Base-by-base conservation (phyloP, 2,797 vertebrate species). In the Sebastes wilsoni region DNA sequence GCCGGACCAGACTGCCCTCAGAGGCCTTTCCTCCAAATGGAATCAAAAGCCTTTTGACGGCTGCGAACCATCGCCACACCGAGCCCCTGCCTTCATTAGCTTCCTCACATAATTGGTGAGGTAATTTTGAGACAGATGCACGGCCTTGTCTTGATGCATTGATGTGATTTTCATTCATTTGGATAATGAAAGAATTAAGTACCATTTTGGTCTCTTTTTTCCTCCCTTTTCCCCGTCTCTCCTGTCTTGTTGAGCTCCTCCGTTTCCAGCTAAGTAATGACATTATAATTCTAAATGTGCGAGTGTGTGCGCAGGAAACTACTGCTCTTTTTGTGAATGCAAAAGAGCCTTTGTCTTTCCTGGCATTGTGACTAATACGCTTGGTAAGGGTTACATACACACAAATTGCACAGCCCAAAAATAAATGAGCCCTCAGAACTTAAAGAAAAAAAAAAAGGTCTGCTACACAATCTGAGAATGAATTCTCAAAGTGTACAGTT, bases 261-360 rank as follows among this genome's bases (percentile, higher is more conserved):
- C 25, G 66, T 86, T 52, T 92, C 83, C 87, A 87, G 81, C 84
- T 84, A 81, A 90, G 88, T 94, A 93, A 94, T 94, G 89, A 84
- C 89, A 83, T 89, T 93, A 92, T 94, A 93, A 94, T 94, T 94
- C 89, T 79, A 58, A 75, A 69, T 78, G 84, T 88, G 79, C 72
- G 79, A 36, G 67, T 66, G 34, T 14, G 23, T 76, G 25, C 2
- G 55, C 84, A 91, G 85, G 89, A 94, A 94, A 80, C 77, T 69
- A 52, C 82, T 54, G 64, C 79, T 81, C 60, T 87, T 91, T 87
- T 75, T 52, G 84, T 87, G 28, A 83, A 91, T 56, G 77, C 75
- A 83, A 62, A 81, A 82, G 59, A 79, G 60, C 79, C 62, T 83
- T 72, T 90, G 84, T 94, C 79, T 85, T 89, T 93, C 87, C 87